Conservation (phyloP, 2,888 invertebrate species). For the Campoplex nolae region DNA sequence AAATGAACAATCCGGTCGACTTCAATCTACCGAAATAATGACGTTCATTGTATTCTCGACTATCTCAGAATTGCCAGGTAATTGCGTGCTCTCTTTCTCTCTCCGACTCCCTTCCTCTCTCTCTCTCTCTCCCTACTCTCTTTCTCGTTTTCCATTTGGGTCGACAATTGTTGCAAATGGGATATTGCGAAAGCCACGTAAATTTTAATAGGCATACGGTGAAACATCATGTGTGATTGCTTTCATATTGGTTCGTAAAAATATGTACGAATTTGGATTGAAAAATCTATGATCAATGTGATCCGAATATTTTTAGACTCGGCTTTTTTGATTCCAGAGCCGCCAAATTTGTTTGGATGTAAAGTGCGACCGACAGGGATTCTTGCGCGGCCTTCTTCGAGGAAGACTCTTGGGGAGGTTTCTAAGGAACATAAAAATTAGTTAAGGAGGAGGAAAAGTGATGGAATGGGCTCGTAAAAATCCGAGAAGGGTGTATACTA, state of each 20-base stretch:
- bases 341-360: too few species aligned
- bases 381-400: too few species aligned
- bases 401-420: too few species aligned
- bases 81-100: conserved; percentile 24
- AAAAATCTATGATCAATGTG: background rate
- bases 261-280: background rate
- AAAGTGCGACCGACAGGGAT: too few species aligned
- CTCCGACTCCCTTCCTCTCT: background rate
- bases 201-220: background rate
- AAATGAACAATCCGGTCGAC: background rate
- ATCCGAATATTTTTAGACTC: background rate
- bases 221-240: background rate
- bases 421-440: too few species aligned
- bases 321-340: too few species aligned
- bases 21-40: conserved; percentile 41
- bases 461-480: background rate
- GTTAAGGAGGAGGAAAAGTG: too few species aligned
- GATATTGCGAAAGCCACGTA: background rate
- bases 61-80: conserved; percentile 17
- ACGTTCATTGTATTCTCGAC: conserved; percentile 27
- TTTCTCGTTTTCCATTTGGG: background rate
- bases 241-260: background rate
- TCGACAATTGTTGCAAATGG: conserved; percentile 1
- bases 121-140: background rate
- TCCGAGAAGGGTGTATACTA: background rate